phyloP scores from a whole-genome alignment of 2,888 invertebrate genomes.

The Phyllotreta cruciferae region DNA sequence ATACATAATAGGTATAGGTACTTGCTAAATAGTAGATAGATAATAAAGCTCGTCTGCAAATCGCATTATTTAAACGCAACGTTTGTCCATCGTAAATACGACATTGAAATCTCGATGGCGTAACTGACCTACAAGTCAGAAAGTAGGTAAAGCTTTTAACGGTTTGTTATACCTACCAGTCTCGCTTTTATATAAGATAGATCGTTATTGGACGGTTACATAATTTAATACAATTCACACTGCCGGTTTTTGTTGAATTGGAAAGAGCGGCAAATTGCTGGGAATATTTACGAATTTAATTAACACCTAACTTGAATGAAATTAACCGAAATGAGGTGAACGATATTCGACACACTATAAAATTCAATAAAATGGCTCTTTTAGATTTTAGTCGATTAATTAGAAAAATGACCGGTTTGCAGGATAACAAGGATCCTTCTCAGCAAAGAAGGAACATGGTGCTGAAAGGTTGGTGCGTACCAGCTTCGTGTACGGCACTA shows the following conservation, averaged over 20 bases:
- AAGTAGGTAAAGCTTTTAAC: conserved; percentile 35
- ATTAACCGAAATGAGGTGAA: too few species aligned
- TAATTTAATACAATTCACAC: conserved; percentile 24
- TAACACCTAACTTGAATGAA: neutral
- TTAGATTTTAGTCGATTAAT: neutral
- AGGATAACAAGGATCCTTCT: conserved; percentile 49
- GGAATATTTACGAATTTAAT: neutral
- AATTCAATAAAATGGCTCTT: too few species aligned
- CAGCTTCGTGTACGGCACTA: conserved; percentile 47
- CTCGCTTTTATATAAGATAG: conserved; percentile 33
- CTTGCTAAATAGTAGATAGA: neutral
- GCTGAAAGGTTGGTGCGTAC: conserved; percentile 51
- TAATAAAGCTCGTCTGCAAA: conserved; percentile 8
- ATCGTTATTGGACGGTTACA: conserved; percentile 25
- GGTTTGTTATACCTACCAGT: conserved; percentile 33
- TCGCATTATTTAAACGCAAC: too few species aligned
- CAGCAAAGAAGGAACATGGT: conserved; percentile 49
- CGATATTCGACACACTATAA: too few species aligned
- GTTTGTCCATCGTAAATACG: conserved; percentile 17
- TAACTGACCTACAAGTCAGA: conserved; percentile 43
- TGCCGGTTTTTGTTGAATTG: conserved; percentile 4
- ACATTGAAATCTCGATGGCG: conserved; percentile 42
- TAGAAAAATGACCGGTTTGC: conserved; percentile 23
- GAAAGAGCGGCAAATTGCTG: neutral
- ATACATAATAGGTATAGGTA: neutral